Evolutionary conservation across 2,113 vertebrate genomes (phyloP), one percentile per base, ranked within the genome.

Genomic region (Apodemus sylvaticus): DNA sequence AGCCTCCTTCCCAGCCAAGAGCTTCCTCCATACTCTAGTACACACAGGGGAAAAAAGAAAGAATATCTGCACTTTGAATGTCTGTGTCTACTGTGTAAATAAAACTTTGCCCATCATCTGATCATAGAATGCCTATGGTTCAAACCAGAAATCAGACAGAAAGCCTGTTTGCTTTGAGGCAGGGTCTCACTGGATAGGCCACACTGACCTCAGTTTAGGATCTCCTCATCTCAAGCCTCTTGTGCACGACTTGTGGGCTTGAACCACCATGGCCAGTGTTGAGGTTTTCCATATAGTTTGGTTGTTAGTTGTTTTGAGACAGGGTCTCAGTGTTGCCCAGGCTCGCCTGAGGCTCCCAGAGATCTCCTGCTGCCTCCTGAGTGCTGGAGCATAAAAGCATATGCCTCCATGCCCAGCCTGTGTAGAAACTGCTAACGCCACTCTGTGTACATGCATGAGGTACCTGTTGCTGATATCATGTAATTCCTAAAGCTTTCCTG

Each of bases 121-220:
- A 5, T 77, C 48, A 71, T 36, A 85, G 34, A 31, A 88, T 86
- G 48, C 71, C 62, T 89, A 34, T 66, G 74, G 48, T n/a, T 91
- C 39, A 66, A 89, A 48, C 42, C 74, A 88, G 5, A 95, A 88
- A 34, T 93, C 76, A 91, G 97, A 71, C 60, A 53, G n/a, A 17
- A 26, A 53, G 10, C 20, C 8, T 62, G 36, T 88, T 17, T 71
- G 66, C 74, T 58, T 74, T 76, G 29, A 45, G 87, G 60, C 39
- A 60, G 26, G 26, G 26, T 89, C 39, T 73, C 20, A 6, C 26
- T 29, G 68, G 39, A 17, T 53, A 53, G 45, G 36, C 8, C n/a
- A 76, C 5, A 55, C 71, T 76, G n/a, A 34, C 71, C n/a, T 62
- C 29, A 29, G 62, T 7, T 58, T 89, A 42, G n/a, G 55, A 24